phyloP scores from a whole-genome alignment of 2,888 invertebrate species.

The Pelosia muscerda region DNA sequence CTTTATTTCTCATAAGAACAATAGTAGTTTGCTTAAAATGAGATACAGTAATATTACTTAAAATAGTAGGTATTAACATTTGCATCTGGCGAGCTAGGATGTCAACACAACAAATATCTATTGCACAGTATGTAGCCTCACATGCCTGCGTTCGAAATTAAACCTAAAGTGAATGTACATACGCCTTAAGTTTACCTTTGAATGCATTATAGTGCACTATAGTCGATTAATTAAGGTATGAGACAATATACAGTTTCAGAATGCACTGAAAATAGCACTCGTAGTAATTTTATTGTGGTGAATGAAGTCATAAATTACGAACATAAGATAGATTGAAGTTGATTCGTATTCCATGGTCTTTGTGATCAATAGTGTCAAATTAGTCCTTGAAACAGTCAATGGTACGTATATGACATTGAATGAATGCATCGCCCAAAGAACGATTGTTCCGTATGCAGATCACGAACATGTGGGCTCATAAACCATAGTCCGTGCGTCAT shows the following conservation, averaged over 20 bases:
- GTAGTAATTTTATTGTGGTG: too few species aligned
- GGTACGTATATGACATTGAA: slow-evolving; percentile 49
- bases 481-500: slow-evolving; percentile 46
- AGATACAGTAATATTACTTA: too few species aligned
- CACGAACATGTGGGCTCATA: slow-evolving; percentile 40
- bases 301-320: background rate
- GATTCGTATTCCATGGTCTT: background rate
- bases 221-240: background rate
- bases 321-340: background rate
- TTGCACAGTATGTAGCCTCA: too few species aligned
- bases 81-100: too few species aligned
- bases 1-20: too few species aligned
- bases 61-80: too few species aligned
- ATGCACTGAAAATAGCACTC: background rate
- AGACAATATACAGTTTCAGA: background rate
- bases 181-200: too few species aligned
- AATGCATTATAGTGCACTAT: too few species aligned
- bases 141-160: too few species aligned
- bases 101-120: too few species aligned
- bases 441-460: slow-evolving; percentile 39
- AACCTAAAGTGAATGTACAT: too few species aligned
- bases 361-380: slow-evolving; percentile 33
- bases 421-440: slow-evolving; percentile 45
- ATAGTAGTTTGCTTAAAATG: too few species aligned
- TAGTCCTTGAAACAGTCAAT: slow-evolving; percentile 47